Base-by-base conservation (phyloP, 2,113 vertebrate species). In the Choloepus hoffmanni region DNA sequence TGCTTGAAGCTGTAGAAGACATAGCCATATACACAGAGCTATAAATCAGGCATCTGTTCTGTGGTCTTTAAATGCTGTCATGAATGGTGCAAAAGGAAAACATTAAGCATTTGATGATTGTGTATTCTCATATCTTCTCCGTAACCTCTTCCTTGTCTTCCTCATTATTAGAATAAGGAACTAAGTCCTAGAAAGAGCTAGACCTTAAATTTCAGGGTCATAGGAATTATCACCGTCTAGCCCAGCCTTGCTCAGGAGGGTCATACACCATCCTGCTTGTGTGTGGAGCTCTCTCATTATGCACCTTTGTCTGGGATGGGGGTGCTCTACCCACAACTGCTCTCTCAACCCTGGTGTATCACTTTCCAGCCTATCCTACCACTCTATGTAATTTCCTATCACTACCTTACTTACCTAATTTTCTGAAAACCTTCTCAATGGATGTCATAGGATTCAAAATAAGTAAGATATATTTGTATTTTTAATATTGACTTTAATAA, bases 401-500 rank as follows among this genome's bases (percentile, higher is more conserved):
- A 13, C 21, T 89, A 11, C 12, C 1, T 3, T 73, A 73, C 11
- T 58, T 89, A 26, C 26, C 40, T 40, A 3, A 4, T 68, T 7
- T 65, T 78, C 48, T 53, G 26, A 82, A 43, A 92, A 73, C 16
- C 6, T 83, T 90, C 55, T 89, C 36, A 70, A 12, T 43, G 23
- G 36, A 63, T 91, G 2, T 53, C 60, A 13, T 86, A 65, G 43
- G 6, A 48, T 70, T 85, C 23, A 83, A 89, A 85, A 82, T 50
- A 74, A 93, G 26, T n/a, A 65, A 36, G 9, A 30, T 73, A 24
- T 90, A 36, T 81, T 60, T 96, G 16, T 26, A 62, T 92, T 90
- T 86, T 74, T 72, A 70, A 79, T 70, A 60, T 78, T 79, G 18
- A 24, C 95, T 36, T 79, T 78, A 87, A 43, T 72, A 28, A 24